Evolutionary conservation across 1,140 invertebrate species (phyloP).

Genomic region (Drosophila tropicalis): DNA sequence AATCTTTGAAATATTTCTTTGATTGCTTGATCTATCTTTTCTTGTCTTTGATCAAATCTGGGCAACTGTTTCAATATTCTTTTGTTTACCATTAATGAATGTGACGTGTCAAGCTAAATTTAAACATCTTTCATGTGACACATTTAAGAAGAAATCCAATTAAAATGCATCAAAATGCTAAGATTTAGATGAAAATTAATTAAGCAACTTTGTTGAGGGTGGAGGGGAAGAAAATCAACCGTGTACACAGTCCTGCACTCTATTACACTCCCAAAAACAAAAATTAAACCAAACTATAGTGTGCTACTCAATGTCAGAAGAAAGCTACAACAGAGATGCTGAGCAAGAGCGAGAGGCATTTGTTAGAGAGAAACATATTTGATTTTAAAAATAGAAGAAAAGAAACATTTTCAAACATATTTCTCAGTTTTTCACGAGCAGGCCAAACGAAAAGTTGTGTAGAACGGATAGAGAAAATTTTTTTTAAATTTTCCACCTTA

Average conservation of each 20-base stretch:
- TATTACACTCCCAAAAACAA: conserved; percentile 12
- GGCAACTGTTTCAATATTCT: conserved; percentile 57
- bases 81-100: conserved; percentile 66
- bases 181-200: conserved; percentile 31
- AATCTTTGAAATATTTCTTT: conserved; percentile 25
- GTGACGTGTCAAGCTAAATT: conserved; percentile 70
- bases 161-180: conserved; percentile 55
- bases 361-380: conserved; percentile 23
- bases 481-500: conserved; percentile 63
- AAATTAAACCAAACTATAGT: conserved; percentile 13
- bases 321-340: conserved; percentile 33
- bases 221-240: too few species aligned
- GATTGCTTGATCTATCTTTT: conserved; percentile 50
- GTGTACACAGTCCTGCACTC: too few species aligned
- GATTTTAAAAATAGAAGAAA: conserved; percentile 72
- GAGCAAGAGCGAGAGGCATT: conserved; percentile 26
- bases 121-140: conserved; percentile 68
- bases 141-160: conserved; percentile 39
- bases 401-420: conserved; percentile 40
- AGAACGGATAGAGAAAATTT: conserved; percentile 50
- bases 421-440: conserved; percentile 76
- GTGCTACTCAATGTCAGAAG: conserved; percentile 14
- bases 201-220: conserved; percentile 22
- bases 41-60: conserved; percentile 48
- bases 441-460: conserved; percentile 67